phyloP scores from a whole-genome alignment of 2,113 vertebrate species.

The Brachypodius melanocephalos region DNA sequence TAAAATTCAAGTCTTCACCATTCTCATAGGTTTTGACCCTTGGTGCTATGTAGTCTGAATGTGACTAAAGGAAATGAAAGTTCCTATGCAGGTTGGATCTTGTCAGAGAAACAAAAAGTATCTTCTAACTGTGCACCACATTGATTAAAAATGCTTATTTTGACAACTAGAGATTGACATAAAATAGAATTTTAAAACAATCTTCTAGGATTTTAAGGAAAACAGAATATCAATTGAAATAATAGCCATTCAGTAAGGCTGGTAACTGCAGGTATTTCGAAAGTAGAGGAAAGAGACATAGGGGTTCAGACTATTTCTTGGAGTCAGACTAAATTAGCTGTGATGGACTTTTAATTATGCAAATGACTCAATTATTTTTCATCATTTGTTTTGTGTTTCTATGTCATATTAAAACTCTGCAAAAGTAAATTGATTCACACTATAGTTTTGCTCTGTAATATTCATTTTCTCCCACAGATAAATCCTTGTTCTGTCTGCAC shows the following conservation, averaged over 20 bases:
- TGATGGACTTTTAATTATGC: not conserved
- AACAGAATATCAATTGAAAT: not conserved
- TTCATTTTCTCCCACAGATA: not conserved
- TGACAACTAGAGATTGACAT: not conserved
- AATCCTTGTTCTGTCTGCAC: not conserved
- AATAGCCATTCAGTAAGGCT: not conserved
- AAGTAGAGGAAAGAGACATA: not conserved
- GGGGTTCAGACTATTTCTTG: not conserved
- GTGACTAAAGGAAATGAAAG: constrained; percentile 3
- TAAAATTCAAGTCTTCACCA: not conserved
- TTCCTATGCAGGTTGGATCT: not conserved
- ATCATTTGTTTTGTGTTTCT: not conserved
- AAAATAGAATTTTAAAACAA: not conserved
- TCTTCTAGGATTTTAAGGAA: not conserved
- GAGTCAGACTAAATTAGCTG: not conserved
- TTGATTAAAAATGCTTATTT: constrained; percentile 5
- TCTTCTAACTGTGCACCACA: not conserved
- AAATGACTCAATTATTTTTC: not conserved
- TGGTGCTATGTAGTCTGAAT: not conserved
- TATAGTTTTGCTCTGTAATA: not conserved
- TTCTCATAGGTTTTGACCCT: not conserved
- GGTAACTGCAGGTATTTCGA: not conserved
- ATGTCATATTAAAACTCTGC: not conserved
- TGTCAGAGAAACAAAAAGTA: not conserved
- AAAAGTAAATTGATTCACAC: not conserved